Percentiles rank a stretch among this genome's conserved stretches.
phyloP scores from a whole-genome alignment of 2,888 invertebrate genomes.

The Anaspis maculata region DNA sequence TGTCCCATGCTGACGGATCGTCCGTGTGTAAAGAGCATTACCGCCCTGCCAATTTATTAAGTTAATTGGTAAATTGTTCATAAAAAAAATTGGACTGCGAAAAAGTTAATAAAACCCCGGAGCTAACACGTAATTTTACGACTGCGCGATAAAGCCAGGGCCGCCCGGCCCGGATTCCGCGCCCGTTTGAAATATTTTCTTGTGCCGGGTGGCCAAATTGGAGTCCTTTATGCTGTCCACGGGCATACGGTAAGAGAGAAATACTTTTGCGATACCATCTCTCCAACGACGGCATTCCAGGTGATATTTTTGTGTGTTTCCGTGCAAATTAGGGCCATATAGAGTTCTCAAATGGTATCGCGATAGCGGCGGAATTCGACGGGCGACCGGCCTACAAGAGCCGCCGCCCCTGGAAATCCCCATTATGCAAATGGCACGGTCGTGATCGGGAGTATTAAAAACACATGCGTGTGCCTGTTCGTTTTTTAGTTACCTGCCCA shows the following conservation, averaged over 20 bases:
- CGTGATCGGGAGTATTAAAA: constrained; percentile 25
- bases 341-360: constrained; percentile 26
- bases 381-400: constrained; percentile 12
- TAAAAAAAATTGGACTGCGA: no score
- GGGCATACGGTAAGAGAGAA: constrained; percentile 11
- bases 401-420: constrained; percentile 9
- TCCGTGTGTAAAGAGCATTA: no score
- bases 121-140: constrained; percentile 11
- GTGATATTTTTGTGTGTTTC: constrained; percentile 16
- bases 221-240: constrained; percentile 1
- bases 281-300: constrained; percentile 15
- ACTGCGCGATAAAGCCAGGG: constrained; percentile 3
- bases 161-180: constrained; percentile 3
- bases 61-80: no score
- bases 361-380: constrained; percentile 21
- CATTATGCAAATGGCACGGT: constrained; percentile 24
- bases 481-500: constrained; percentile 23
- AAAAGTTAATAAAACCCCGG: no score
- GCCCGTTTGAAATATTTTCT: constrained; percentile 5
- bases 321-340: constrained; percentile 23
- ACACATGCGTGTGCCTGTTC: constrained; percentile 25
- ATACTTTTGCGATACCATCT: no score
- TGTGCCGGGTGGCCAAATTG: constrained; percentile 1
- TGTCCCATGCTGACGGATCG: no score
- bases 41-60: no score